Evolutionary conservation across 2,797 vertebrate genomes (phyloP), one percentile per base, ranked within the genome.

Genomic region (Falco columbarius): DNA sequence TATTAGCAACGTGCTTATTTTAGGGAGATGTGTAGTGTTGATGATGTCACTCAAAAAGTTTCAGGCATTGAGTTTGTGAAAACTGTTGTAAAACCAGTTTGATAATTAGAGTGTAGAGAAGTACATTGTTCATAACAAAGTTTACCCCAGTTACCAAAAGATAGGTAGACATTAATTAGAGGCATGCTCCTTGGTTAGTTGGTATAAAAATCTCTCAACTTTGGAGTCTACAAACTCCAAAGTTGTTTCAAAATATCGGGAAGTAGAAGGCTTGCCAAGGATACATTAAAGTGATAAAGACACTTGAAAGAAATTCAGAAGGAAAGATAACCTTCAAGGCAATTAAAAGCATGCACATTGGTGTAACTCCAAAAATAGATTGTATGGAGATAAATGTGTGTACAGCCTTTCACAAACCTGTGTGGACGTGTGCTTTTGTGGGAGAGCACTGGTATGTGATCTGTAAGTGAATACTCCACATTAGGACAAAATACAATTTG

Each of bases 261-360:
- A 93, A 95, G 61, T 6, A 89, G 24, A 42, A 42, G 55, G 47
- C 74, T 92, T 95, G 86, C 92, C 93, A 95, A 96, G 91, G 89
- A 96, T 96, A 44, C 29, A 49, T 16, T 67, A 20, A 91, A 77
- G n/a, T 4, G 81, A 94, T 96, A 95, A 94, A 87, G 76, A 46
- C 36, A 85, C 71, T 95, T 95, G 77, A 95, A 94, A 97, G 92
- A 87, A 89, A 80, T 76, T 89, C 59, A 85, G 73, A 85, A 89
- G 52, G 73, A 86, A 73, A 86, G 70, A 72, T 84, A 92, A 74
- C 70, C 70, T 95, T 92, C 55, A 86, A 94, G 76, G 83, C 74
- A 95, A 38, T 89, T 75, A 90, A 94, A 96, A 93, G 10, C 34
- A 66, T 42, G 52, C 61, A 70, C 22, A 18, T 70, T 89, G 81